Conservation (phyloP, 64 coral and sea anemone species). For the Actinia equina region DNA sequence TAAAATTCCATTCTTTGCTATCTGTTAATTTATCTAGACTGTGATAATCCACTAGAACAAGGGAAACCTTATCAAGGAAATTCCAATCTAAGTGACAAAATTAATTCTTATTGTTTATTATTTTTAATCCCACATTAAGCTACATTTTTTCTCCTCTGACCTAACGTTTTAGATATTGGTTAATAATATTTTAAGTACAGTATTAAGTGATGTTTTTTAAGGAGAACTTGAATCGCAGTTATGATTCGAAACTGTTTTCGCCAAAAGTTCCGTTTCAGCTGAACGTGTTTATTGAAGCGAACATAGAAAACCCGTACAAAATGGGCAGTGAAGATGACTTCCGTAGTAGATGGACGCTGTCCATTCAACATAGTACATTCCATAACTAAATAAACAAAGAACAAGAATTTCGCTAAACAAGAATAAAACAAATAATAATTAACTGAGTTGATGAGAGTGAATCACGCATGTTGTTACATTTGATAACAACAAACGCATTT, state of each 20-base stretch:
- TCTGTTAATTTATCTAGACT: no score
- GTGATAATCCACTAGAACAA: no score
- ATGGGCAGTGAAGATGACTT: no score
- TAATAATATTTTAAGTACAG: not conserved
- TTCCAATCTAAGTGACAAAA: not conserved
- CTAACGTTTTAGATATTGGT: not conserved
- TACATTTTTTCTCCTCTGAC: not conserved
- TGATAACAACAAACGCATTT: not conserved
- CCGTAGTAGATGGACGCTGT: not conserved
- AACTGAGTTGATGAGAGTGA: not conserved
- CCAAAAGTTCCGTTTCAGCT: not conserved
- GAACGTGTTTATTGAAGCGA: not conserved
- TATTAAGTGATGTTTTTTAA: not conserved
- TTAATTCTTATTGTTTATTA: not conserved
- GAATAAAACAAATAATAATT: not conserved
- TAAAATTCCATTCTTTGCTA: no score
- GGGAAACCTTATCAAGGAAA: not conserved
- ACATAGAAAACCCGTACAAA: not conserved
- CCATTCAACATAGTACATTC: not conserved
- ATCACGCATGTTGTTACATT: not conserved
- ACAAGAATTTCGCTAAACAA: not conserved
- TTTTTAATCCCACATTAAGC: not conserved
- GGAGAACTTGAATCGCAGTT: not conserved
- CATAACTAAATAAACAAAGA: not conserved
- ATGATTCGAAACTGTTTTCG: slow-evolving; percentile 1